Evolutionary conservation across 2,797 vertebrate genomes (phyloP).

Genomic region (Scomberomorus guttatus): DNA sequence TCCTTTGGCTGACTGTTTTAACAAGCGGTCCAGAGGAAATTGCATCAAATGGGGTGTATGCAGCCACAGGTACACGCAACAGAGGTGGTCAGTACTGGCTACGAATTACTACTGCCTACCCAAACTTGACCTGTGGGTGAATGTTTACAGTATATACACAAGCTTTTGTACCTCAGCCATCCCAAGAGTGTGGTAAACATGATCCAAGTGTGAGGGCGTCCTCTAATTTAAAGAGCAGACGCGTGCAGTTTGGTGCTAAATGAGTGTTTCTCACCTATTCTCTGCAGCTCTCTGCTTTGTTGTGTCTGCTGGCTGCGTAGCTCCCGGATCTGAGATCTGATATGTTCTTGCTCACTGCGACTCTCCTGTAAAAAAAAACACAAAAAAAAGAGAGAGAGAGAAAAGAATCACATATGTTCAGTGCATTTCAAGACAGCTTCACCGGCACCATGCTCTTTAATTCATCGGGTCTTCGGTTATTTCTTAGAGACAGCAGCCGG

Average conservation of each 20-base stretch:
- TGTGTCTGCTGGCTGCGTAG: constrained; percentile 67
- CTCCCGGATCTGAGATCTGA: constrained; percentile 75
- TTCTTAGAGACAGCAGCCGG: background rate
- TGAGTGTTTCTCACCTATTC: constrained; percentile 66
- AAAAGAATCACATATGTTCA: constrained; percentile 29
- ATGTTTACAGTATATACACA: constrained; percentile 53
- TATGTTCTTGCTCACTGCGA: constrained; percentile 72
- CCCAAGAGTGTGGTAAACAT: constrained; percentile 33
- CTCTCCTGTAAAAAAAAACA: constrained; percentile 73
- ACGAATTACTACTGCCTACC: constrained; percentile 4
- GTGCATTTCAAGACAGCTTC: constrained; percentile 23
- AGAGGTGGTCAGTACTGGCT: constrained; percentile 69
- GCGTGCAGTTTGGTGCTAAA: background rate
- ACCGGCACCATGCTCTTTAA: constrained; percentile 17
- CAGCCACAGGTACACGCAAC: constrained; percentile 47
- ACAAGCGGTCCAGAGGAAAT: constrained; percentile 70
- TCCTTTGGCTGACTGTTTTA: constrained; percentile 70
- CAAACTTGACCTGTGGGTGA: constrained; percentile 55
- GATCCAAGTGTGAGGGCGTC: constrained; percentile 1
- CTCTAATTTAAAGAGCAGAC: background rate
- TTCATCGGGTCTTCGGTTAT: constrained; percentile 13
- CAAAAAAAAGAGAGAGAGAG: background rate
- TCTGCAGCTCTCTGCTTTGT: constrained; percentile 74
- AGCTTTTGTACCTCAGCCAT: constrained; percentile 31
- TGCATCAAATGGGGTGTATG: constrained; percentile 40